Percentiles rank a stretch among this genome's conserved stretches.
Evolutionary conservation across 2,113 vertebrate species (phyloP).

Genomic region (Oncorhynchus tshawytscha): DNA sequence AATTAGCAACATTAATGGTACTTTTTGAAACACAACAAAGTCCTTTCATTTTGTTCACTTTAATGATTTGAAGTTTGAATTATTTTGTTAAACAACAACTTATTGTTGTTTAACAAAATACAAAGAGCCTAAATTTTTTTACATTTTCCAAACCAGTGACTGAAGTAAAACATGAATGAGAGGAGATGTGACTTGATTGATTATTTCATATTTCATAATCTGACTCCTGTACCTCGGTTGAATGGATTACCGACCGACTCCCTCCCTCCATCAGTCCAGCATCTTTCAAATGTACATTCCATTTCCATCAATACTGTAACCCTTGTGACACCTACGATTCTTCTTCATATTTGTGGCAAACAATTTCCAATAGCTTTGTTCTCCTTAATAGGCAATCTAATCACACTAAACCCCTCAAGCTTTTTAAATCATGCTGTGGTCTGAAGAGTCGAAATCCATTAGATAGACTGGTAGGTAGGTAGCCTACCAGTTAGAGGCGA

Average conservation of each 20-base stretch:
- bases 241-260: constrained; percentile 23
- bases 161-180: constrained; percentile 47
- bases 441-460: constrained; percentile 66
- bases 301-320: constrained; percentile 53
- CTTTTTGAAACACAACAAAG: not conserved
- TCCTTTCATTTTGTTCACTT: not conserved
- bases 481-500: constrained; percentile 35
- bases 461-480: constrained; percentile 60
- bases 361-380: constrained; percentile 59
- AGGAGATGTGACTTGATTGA: constrained; percentile 48
- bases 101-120: constrained; percentile 26
- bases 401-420: constrained; percentile 49
- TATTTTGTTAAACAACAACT: no score
- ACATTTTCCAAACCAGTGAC: constrained; percentile 53
- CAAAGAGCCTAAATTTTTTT: constrained; percentile 22
- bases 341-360: constrained; percentile 53
- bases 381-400: constrained; percentile 49
- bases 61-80: not conserved
- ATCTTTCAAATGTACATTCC: constrained; percentile 28
- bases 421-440: constrained; percentile 60
- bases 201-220: constrained; percentile 52
- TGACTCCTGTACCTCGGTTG: constrained; percentile 41
- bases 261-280: constrained; percentile 29
- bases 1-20: no score
- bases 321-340: constrained; percentile 35